These are phyloP conservation scores for Myanophis thanlyinensis DNA, from an alignment of 2,113 vertebrate species.

Conservation along the genomic window DNA sequence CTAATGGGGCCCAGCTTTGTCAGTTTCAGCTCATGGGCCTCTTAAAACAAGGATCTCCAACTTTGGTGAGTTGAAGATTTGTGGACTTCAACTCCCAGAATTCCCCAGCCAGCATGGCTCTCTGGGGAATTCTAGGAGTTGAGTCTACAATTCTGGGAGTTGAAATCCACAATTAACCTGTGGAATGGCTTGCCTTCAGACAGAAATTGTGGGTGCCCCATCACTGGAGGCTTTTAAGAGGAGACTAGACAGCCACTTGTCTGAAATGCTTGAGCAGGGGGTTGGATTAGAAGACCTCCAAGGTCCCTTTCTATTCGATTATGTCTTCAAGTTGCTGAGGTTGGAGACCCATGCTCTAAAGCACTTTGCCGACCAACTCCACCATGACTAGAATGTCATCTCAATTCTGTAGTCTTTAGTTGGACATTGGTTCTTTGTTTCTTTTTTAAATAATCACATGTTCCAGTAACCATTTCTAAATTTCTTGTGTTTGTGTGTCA, in stretches of 20 bases:
- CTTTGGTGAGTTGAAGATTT: background rate
- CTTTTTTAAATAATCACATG: background rate
- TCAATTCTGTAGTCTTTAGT: background rate
- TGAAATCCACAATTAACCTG: background rate
- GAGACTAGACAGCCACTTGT: background rate
- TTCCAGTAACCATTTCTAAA: background rate
- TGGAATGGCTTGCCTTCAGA: background rate
- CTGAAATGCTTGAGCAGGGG: background rate
- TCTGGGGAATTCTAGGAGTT: background rate
- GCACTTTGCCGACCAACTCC: background rate
- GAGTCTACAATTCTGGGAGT: background rate
- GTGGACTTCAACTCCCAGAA: background rate
- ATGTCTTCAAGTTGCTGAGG: background rate
- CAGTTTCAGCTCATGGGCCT: background rate
- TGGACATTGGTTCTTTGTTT: background rate
- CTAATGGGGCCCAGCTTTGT: background rate
- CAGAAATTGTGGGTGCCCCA: too few species aligned
- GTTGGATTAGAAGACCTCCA: background rate
- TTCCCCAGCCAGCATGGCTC: background rate
- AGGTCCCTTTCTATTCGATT: background rate
- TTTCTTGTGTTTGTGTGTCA: background rate
- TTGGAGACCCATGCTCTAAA: background rate
- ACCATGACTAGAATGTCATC: background rate
- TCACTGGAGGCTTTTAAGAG: background rate
- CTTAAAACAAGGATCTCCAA: background rate